A percentile compares a stretch with the other conserved stretches of the same genome.
Conservation (phyloP, 2,888 invertebrate species). For the Gryllus longicercus region DNA sequence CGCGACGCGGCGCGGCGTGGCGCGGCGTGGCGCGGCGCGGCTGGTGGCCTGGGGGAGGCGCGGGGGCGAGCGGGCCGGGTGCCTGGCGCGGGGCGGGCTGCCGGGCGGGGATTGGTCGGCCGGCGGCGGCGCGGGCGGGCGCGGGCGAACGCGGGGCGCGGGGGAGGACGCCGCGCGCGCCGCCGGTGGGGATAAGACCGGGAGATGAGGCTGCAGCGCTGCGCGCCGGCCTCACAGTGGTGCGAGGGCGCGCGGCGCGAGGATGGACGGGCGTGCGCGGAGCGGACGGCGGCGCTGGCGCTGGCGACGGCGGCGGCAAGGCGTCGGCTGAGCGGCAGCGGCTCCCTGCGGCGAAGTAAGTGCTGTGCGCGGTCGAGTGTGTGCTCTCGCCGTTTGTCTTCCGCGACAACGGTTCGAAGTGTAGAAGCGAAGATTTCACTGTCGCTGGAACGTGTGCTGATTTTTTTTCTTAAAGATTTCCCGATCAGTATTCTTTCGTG, state of each 20-base stretch:
- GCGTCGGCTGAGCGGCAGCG: not conserved
- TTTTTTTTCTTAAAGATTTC: too few species aligned
- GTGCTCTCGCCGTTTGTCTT: not conserved
- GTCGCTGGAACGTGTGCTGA: too few species aligned
- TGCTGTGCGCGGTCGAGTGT: not conserved
- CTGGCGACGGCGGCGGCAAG: not conserved
- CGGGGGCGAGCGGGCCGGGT: not conserved
- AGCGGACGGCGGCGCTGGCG: not conserved
- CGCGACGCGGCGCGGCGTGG: not conserved
- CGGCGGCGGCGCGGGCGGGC: not conserved
- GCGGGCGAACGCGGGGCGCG: not conserved
- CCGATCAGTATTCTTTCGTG: too few species aligned
- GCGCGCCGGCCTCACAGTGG: constrained; percentile 1
- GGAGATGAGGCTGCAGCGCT: not conserved
- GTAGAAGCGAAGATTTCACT: too few species aligned
- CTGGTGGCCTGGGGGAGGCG: not conserved
- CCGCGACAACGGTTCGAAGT: too few species aligned
- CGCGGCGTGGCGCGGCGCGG: not conserved
- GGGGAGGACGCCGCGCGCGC: not conserved
- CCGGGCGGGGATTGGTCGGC: not conserved
- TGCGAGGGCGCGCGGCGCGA: not conserved
- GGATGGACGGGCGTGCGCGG: not conserved
- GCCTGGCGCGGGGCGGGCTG: not conserved
- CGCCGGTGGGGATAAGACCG: constrained; percentile 3
- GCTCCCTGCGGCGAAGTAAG: not conserved